Evolutionary conservation across 2,113 vertebrate species (phyloP), one percentile per base, ranked within the genome.

Genomic region (Daubentonia madagascariensis): DNA sequence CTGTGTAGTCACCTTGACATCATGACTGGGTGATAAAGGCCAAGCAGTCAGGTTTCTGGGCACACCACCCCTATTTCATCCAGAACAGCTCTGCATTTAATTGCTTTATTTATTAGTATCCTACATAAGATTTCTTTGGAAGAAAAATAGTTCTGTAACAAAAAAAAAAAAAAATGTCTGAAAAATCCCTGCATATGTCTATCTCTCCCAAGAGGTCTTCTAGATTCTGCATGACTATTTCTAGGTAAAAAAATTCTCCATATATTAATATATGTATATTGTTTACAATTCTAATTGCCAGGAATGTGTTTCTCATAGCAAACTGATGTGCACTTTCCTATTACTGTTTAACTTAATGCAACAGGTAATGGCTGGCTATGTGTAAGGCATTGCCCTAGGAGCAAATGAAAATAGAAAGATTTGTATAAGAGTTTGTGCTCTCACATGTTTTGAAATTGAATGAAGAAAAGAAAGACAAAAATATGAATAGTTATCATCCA

Each of bases 381-480:
- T 85, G 5, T 20, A 86, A 68, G n/a, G 20, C 63, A 75, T 63
- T 75, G 30, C 68, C 48, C 32, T 92, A n/a, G 68, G 17, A 94
- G 12, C 75, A 89, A 85, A 85, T 73, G 35, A n/a, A 92, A 79
- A 72, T 76, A 14, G 81, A 52, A 50, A 81, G 22, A 40, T 54
- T 78, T 85, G 22, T 73, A 18, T 40, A 61, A 72, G 59, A 67
- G 2, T 95, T 75, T 78, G 40, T 86, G 8, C 28, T 80, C 43
- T 89, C 61, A 93, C 70, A 57, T 84, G 16, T 81, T 91, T 96
- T 91, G 43, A 65, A 76, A 70, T 52, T 84, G 30, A 50, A 95
- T 76, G 35, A 81, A 89, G 45, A 72, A 4, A 68, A 93, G 20
- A 83, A 85, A 81, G 37, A 85, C 40, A 85, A 91, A 97, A 88